phyloP scores from a whole-genome alignment of 2,888 invertebrate genomes.

The Cyaniris semiargus region DNA sequence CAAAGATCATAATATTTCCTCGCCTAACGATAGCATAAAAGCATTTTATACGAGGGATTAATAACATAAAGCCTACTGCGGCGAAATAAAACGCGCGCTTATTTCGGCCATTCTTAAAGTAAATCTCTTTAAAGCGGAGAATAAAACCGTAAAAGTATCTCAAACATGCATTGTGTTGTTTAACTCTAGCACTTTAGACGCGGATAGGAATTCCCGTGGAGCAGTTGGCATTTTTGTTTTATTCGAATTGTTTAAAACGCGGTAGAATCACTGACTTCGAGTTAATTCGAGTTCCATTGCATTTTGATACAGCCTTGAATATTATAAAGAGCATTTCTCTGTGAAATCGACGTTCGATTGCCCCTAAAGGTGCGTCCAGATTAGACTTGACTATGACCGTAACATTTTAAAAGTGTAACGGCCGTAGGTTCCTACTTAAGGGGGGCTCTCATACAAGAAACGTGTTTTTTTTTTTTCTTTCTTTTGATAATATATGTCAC shows the following conservation, averaged over 20 bases:
- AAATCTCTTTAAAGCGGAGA: conserved; percentile 22
- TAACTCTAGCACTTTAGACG: conserved; percentile 24
- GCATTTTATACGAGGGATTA: neutral
- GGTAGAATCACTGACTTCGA: conserved; percentile 1
- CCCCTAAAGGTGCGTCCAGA: neutral
- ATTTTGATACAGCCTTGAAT: neutral
- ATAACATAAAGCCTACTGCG: neutral
- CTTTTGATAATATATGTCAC: no score
- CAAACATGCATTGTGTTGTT: conserved; percentile 24
- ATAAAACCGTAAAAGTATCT: conserved; percentile 24
- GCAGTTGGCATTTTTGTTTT: conserved; percentile 16
- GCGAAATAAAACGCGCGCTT: neutral
- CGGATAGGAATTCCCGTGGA: conserved; percentile 22
- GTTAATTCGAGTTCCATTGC: neutral
- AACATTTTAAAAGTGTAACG: neutral
- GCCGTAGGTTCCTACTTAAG: neutral
- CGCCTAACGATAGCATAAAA: neutral
- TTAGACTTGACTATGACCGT: no score
- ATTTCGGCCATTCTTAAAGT: conserved; percentile 6
- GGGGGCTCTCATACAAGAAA: no score
- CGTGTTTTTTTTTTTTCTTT: no score
- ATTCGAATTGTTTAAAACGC: conserved; percentile 8
- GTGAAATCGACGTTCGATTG: neutral
- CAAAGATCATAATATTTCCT: neutral
- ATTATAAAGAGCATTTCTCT: neutral